These are phyloP conservation scores for Ormyrus nitidulus DNA, from an alignment of 2,888 invertebrate genomes.

Conservation along the genomic window DNA sequence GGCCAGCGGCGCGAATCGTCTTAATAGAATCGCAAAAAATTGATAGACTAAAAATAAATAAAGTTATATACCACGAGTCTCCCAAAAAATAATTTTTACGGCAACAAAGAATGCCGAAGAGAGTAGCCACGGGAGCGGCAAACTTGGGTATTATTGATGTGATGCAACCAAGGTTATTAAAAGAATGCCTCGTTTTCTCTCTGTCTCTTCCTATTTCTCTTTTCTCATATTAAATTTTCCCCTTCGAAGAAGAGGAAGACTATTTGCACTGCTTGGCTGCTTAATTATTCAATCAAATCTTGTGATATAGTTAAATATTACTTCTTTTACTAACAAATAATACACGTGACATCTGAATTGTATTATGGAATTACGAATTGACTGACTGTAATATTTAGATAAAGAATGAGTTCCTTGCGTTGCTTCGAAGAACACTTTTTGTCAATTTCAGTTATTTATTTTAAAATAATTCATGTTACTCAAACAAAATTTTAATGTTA, in stretches of 20 bases:
- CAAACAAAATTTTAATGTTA: background rate
- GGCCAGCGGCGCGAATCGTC: conserved; percentile 50
- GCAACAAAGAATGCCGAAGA: conserved; percentile 54
- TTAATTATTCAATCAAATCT: conserved; percentile 46
- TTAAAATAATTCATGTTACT: background rate
- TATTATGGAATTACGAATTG: conserved; percentile 23
- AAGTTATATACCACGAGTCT: conserved; percentile 45
- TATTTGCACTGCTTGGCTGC: conserved; percentile 19
- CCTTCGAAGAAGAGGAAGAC: conserved; percentile 36
- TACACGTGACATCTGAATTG: conserved; percentile 33
- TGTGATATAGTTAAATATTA: conserved; percentile 51
- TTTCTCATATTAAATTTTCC: conserved; percentile 1
- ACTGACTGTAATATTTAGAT: conserved; percentile 17
- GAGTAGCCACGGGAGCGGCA: conserved; percentile 67
- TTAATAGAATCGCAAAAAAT: conserved; percentile 57
- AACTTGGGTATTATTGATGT: conserved; percentile 73
- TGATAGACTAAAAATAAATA: conserved; percentile 56
- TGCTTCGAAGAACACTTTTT: conserved; percentile 24
- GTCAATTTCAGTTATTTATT: conserved; percentile 5
- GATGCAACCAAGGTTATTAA: conserved; percentile 72
- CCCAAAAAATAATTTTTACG: conserved; percentile 56
- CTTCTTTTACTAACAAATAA: conserved; percentile 35
- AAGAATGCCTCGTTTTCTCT: conserved; percentile 63
- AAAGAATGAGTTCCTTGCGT: conserved; percentile 13
- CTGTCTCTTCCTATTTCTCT: conserved; percentile 54